Base-by-base conservation (phyloP, 2,888 invertebrate species). In the Unio pictorum region DNA sequence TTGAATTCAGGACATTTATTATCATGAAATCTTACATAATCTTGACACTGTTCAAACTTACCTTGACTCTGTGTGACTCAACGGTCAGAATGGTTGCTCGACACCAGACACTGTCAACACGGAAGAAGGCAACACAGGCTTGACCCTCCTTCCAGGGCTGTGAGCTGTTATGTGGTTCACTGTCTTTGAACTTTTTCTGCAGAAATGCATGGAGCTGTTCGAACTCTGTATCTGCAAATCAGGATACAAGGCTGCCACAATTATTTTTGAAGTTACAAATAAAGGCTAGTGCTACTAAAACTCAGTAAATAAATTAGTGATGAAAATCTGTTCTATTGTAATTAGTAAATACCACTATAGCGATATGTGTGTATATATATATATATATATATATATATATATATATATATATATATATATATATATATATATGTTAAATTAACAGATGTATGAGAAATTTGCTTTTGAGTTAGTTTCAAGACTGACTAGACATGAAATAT, bases 91-190 rank as follows among this genome's bases (percentile, higher is more conserved):
- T 90, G 34, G 92, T 88, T 1, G 91, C 94, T 8, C 96, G 92
- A 74, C 93, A 93, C 93, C 94, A 95, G 28, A 92, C 91, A 57
- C 92, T 91, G n/a, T 93, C 92, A 23, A 91, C 90, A 0, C 82
- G 76, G 71, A 90, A 90, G 61, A 88, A 88, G 0, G 92, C 92
- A 20, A 91, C 92, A 81, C 93, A 93, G 58, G 93, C 94, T 4
- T 89, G 84, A 17, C 81, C 83, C 17, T 70, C 70, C 62, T 79
- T 71, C 80, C 81, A 85, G 18, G 61, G 67, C 63, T 75, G 77
- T 54, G 71, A 76, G 17, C 64, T 71, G 4, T 68, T 69, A 55
- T 75, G 75, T 5, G 80, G 75, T n/a, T 78, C 76, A 72, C 76
- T 76, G 57, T 77, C 68, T 45, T 67, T 70, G 63, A 82, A 82